phyloP scores from a whole-genome alignment of 92 coral and sea anemone genomes.

The Bergia puertoricense region DNA sequence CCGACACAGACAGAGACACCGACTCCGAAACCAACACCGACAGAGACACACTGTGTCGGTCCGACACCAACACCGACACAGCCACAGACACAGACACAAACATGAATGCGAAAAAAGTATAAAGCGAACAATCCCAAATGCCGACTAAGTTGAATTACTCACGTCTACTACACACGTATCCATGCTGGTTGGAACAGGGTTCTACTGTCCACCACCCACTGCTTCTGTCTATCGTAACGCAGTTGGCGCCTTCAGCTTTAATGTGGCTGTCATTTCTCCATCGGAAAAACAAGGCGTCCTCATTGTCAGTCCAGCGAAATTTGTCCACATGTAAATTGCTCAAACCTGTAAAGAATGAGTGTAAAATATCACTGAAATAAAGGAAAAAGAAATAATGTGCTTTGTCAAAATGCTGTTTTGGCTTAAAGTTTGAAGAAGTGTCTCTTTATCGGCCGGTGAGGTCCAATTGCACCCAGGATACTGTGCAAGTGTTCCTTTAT shows the following conservation, averaged over 20 bases:
- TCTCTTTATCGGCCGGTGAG: no score
- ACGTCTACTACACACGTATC: slow-evolving; percentile 10
- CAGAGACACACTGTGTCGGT: no score
- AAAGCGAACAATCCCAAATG: background rate
- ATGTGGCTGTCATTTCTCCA: background rate
- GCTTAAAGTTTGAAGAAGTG: no score
- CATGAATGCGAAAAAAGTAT: background rate
- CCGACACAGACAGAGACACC: no score
- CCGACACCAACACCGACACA: no score
- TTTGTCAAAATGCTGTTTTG: no score
- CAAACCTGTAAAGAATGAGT: background rate
- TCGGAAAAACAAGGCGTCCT: background rate
- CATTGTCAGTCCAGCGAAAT: slow-evolving; percentile 6
- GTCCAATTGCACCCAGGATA: no score
- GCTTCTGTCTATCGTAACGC: background rate
- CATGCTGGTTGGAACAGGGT: background rate
- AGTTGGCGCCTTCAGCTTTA: background rate
- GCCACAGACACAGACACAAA: background rate
- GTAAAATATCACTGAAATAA: background rate
- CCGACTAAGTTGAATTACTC: background rate
- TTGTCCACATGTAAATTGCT: background rate
- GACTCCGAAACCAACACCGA: no score
- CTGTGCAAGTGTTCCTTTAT: no score
- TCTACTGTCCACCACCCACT: slow-evolving; percentile 2
- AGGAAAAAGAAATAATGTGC: no score